phyloP scores from a whole-genome alignment of 1,140 invertebrate species.

The Holcopasites calliopsidis region DNA sequence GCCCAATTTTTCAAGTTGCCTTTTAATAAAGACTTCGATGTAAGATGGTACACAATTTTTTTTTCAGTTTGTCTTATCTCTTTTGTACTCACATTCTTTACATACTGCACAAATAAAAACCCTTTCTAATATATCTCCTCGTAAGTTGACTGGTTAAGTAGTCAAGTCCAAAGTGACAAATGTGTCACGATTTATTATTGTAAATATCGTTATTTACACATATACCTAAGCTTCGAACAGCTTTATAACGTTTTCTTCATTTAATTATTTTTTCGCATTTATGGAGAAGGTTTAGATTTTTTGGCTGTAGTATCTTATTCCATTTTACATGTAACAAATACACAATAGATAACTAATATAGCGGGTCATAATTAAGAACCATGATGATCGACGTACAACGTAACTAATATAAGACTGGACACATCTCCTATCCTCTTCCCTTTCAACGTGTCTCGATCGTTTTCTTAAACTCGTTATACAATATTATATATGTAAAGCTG shows the following conservation, averaged over 20 bases:
- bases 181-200: constrained; percentile 74
- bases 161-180: constrained; percentile 49
- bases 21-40: constrained; percentile 12
- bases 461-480: constrained; percentile 54
- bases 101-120: constrained; percentile 45
- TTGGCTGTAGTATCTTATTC: constrained; percentile 55
- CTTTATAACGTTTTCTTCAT: constrained; percentile 65
- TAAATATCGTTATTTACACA: constrained; percentile 78
- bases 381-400: constrained; percentile 67
- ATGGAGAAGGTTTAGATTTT: constrained; percentile 65
- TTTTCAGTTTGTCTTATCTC: background rate
- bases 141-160: constrained; percentile 51
- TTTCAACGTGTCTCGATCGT: constrained; percentile 32
- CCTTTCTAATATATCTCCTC: constrained; percentile 38
- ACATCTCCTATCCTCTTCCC: constrained; percentile 50
- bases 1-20: constrained; percentile 7
- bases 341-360: constrained; percentile 74
- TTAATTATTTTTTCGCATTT: constrained; percentile 53
- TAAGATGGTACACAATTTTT: constrained; percentile 30
- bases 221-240: constrained; percentile 72
- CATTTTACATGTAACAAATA: constrained; percentile 64
- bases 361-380: constrained; percentile 65
- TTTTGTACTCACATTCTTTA: constrained; percentile 60
- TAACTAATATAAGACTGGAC: constrained; percentile 59
- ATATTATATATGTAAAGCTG: constrained; percentile 59